phyloP scores from a whole-genome alignment of 2,797 vertebrate species.

The Schizothorax lantsangensis region DNA sequence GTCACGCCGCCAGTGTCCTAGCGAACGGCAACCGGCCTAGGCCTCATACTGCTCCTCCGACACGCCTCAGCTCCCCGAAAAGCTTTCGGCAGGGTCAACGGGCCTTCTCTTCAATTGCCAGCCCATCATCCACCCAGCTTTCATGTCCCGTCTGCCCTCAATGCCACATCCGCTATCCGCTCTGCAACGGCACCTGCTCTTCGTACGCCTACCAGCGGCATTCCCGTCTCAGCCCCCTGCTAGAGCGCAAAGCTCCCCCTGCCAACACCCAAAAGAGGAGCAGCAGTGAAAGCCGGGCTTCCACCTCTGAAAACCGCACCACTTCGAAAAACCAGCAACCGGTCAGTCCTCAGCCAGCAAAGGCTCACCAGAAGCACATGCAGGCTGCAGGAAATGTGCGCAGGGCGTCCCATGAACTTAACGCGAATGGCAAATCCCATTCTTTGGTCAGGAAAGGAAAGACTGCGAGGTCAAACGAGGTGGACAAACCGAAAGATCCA shows the following conservation, averaged over 20 bases:
- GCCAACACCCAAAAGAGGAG: slow-evolving; percentile 74
- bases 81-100: slow-evolving; percentile 77
- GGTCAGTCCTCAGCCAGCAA: slow-evolving; percentile 74
- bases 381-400: slow-evolving; percentile 77
- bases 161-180: slow-evolving; percentile 80
- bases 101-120: slow-evolving; percentile 72
- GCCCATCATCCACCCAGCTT: slow-evolving; percentile 69
- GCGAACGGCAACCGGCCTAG: slow-evolving; percentile 68
- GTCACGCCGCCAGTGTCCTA: slow-evolving; percentile 62
- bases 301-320: slow-evolving; percentile 69
- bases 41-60: slow-evolving; percentile 81
- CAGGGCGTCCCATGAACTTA: slow-evolving; percentile 66
- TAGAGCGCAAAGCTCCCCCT: slow-evolving; percentile 72
- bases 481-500: slow-evolving; percentile 73
- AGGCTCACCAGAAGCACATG: slow-evolving; percentile 76
- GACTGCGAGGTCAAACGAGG: slow-evolving; percentile 72
- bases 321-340: slow-evolving; percentile 72
- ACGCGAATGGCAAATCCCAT: slow-evolving; percentile 66
- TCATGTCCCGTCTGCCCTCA: slow-evolving; percentile 79
- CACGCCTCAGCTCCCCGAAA: slow-evolving; percentile 82
- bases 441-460: slow-evolving; percentile 69
- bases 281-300: slow-evolving; percentile 80
- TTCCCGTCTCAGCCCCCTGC: slow-evolving; percentile 79
- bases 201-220: slow-evolving; percentile 81
- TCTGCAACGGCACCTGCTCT: slow-evolving; percentile 83